Percentiles rank a stretch among this genome's conserved stretches.
Evolutionary conservation across 2,888 invertebrate genomes (phyloP).

Genomic region (Platerodrilus igneus): DNA sequence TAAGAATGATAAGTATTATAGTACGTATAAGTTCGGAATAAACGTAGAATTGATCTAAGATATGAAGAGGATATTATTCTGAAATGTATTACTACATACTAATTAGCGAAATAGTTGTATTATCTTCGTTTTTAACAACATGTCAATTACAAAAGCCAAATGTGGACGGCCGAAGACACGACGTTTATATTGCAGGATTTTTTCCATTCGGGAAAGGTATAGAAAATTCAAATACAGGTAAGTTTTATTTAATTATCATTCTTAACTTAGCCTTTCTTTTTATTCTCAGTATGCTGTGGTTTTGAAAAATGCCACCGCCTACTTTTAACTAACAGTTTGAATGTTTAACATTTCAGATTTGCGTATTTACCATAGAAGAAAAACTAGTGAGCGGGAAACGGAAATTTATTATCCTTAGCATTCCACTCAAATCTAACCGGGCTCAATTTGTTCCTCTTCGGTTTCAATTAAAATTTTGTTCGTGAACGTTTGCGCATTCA

Average conservation of each 20-base stretch:
- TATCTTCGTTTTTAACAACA: conserved; percentile 14
- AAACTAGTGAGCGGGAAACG: no score
- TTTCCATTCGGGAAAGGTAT: conserved; percentile 84
- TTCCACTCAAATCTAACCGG: no score
- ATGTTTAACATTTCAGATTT: no score
- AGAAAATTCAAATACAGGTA: conserved; percentile 76
- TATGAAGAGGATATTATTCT: not conserved
- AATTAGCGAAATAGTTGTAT: conserved; percentile 11
- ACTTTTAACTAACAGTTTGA: no score
- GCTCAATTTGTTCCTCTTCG: no score
- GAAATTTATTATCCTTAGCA: no score
- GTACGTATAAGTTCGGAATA: not conserved
- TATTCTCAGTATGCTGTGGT: no score
- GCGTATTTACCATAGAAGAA: no score
- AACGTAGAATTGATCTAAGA: not conserved
- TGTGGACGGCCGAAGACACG: conserved; percentile 67
- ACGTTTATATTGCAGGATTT: conserved; percentile 90
- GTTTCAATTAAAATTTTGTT: no score
- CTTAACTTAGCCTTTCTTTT: no score
- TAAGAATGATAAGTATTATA: not conserved
- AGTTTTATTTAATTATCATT: conserved; percentile 23
- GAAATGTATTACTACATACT: conserved; percentile 3
- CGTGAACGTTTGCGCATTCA: no score
- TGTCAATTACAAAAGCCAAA: conserved; percentile 58
- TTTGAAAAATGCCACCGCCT: no score